Conservation (phyloP, 30 jellyfish, hydroid and myxozoan genomes). For the Catostylus mosaicus region DNA sequence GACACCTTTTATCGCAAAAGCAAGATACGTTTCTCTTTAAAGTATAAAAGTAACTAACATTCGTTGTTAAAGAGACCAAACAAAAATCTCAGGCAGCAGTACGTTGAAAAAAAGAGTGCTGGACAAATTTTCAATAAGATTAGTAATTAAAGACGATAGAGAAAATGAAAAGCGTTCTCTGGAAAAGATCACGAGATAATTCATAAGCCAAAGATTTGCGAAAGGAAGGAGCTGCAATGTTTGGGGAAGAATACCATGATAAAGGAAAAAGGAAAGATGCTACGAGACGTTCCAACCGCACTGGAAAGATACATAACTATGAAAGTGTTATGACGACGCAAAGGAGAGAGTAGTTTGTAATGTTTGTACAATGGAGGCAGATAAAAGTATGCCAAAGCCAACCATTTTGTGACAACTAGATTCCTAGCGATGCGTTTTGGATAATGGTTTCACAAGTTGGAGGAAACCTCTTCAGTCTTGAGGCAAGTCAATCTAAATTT, state of each 20-base stretch:
- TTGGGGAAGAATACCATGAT: conserved; percentile 24
- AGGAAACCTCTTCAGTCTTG: neutral
- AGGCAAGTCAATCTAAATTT: no score
- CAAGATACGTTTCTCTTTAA: neutral
- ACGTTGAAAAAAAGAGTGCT: neutral
- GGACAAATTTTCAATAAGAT: neutral
- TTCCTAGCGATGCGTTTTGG: neutral
- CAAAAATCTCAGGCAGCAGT: conserved; percentile 14
- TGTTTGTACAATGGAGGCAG: conserved; percentile 1
- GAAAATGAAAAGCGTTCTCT: neutral
- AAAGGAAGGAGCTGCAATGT: conserved; percentile 7
- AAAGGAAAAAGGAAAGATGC: conserved; percentile 9
- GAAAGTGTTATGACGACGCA: conserved; percentile 5
- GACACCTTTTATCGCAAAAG: neutral
- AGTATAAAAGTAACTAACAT: conserved; percentile 14
- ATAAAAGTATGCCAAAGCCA: conserved; percentile 41
- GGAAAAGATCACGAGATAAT: neutral
- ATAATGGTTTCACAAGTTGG: neutral
- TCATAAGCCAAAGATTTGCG: neutral
- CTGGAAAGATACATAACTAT: conserved; percentile 17
- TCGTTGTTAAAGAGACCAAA: conserved; percentile 6
- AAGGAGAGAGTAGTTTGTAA: conserved; percentile 29
- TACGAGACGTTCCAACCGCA: conserved; percentile 20
- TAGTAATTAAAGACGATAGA: neutral
- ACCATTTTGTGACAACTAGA: neutral